Evolutionary conservation across 2,113 vertebrate genomes (phyloP).

Genomic region (Brienomyrus brachyistius): DNA sequence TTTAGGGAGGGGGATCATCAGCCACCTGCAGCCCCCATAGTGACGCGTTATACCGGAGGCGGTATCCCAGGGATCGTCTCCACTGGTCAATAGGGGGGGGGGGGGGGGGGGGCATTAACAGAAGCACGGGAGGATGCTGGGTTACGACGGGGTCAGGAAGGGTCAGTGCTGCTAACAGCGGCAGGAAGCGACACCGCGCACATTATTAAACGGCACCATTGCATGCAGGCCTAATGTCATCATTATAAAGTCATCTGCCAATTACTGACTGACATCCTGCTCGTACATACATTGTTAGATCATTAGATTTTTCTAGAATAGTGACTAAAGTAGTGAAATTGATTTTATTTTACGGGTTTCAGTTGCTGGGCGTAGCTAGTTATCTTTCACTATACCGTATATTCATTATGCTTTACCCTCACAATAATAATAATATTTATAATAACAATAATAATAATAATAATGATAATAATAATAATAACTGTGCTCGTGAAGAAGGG

Average conservation of each 20-base stretch:
- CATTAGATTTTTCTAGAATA: not conserved
- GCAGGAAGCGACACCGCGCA: conserved; percentile 5
- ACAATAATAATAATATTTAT: too few relatives aligned
- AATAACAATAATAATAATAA: not conserved
- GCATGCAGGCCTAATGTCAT: conserved; percentile 37
- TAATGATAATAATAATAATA: not conserved
- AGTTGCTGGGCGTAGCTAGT: not conserved
- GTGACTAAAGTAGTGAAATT: not conserved
- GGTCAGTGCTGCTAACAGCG: conserved; percentile 41
- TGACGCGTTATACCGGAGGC: conserved; percentile 41
- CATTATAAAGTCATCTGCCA: conserved; percentile 34
- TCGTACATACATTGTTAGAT: not conserved
- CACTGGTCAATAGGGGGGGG: conserved; percentile 51
- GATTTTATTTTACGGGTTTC: not conserved
- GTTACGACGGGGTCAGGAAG: conserved; percentile 43
- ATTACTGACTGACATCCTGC: not conserved
- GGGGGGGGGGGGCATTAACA: conserved; percentile 47
- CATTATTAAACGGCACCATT: conserved; percentile 40
- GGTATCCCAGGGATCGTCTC: conserved; percentile 56
- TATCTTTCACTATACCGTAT: not conserved
- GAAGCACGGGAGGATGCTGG: conserved; percentile 44
- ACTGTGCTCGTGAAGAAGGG: not conserved
- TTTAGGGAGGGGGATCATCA: conserved; percentile 47
- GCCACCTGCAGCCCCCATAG: conserved; percentile 27
- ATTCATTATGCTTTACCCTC: not conserved